These are phyloP conservation scores for Idris sp. DNA, from an alignment of 1,140 invertebrate species.

Conservation along the genomic window DNA sequence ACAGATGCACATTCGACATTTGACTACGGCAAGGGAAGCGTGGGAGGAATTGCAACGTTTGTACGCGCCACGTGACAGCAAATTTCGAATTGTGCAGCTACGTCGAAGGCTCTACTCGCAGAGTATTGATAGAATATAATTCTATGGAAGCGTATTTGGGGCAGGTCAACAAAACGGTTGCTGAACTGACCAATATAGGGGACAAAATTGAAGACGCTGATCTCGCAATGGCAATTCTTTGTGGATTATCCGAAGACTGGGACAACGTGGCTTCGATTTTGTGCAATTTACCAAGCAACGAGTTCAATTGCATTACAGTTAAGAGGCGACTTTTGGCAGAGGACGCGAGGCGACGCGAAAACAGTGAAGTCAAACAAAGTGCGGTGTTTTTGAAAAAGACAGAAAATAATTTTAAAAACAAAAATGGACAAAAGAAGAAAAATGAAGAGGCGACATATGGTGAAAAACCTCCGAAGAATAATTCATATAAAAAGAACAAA, in stretches of 20 bases:
- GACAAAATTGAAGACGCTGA: constrained; percentile 22
- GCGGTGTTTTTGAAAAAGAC: neutral
- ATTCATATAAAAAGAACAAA: too few species aligned
- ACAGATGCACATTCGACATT: too few species aligned
- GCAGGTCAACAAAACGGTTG: constrained; percentile 24
- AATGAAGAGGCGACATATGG: too few species aligned
- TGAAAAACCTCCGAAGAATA: too few species aligned
- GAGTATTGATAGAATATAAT: neutral
- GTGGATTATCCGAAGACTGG: constrained; percentile 15
- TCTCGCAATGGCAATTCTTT: constrained; percentile 28
- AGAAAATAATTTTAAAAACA: too few species aligned
- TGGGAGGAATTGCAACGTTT: too few species aligned
- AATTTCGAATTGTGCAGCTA: too few species aligned
- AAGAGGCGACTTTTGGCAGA: constrained; percentile 29
- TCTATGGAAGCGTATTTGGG: constrained; percentile 16
- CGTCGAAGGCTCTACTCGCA: too few species aligned
- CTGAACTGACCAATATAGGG: constrained; percentile 13
- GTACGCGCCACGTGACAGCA: too few species aligned
- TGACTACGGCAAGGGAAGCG: too few species aligned
- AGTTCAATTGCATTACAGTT: constrained; percentile 13
- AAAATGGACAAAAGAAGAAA: too few species aligned
- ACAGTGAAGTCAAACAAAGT: neutral
- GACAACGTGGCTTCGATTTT: constrained; percentile 19
- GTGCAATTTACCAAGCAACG: constrained; percentile 20
- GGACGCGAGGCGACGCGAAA: constrained; percentile 17